A percentile compares a stretch with the other conserved stretches of the same genome.
phyloP scores from a whole-genome alignment of 2,888 invertebrate genomes.

The Scaptodrosophila latifasciaeformis region DNA sequence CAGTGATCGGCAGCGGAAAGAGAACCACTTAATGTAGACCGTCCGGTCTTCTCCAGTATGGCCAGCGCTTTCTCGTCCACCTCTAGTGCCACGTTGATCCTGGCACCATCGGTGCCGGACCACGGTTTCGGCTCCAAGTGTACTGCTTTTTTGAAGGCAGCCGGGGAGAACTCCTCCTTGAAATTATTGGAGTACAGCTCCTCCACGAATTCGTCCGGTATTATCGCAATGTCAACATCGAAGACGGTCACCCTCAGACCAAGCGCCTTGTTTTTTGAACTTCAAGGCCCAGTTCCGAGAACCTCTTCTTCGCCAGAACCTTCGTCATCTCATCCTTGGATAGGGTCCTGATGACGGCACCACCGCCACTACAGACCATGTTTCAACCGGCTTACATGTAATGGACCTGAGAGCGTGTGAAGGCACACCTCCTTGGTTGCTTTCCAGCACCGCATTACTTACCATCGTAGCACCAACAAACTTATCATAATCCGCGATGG shows the following conservation, averaged over 20 bases:
- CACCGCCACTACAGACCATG: no score
- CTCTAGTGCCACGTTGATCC: no score
- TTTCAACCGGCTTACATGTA: conserved; percentile 18
- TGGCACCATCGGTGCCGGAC: no score
- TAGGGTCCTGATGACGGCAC: no score
- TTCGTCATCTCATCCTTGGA: no score
- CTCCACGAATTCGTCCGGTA: conserved; percentile 15
- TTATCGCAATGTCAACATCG: conserved; percentile 13
- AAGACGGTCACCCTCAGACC: conserved; percentile 12
- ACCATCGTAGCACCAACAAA: no score
- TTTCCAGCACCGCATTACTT: neutral
- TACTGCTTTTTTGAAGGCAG: conserved; percentile 7
- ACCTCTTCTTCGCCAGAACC: no score
- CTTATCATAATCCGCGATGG: no score
- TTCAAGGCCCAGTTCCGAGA: conserved; percentile 7
- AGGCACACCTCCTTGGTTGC: conserved; percentile 18
- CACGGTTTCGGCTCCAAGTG: conserved; percentile 15
- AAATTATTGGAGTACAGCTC: conserved; percentile 18
- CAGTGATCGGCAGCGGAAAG: no score
- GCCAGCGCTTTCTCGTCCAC: no score
- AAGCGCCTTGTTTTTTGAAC: conserved; percentile 1
- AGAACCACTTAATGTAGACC: no score
- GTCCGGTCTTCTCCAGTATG: no score
- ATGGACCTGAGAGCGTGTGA: conserved; percentile 24
- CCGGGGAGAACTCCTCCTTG: neutral